phyloP scores from a whole-genome alignment of 2,888 invertebrate species.

The Eupithecia subumbrata region DNA sequence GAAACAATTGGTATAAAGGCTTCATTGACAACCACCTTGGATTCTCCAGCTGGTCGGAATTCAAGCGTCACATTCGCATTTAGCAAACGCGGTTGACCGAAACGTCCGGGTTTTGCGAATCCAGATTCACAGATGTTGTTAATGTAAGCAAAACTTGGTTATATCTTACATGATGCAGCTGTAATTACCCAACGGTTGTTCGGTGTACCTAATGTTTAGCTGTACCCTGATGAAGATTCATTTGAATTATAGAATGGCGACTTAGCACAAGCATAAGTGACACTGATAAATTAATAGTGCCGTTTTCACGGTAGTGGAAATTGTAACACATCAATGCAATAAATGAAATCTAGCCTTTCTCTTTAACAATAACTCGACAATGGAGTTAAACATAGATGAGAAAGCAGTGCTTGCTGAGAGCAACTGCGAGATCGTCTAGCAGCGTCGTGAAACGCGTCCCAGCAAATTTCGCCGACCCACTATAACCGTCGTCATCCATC shows the following conservation, averaged over 20 bases:
- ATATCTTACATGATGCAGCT: conserved; percentile 20
- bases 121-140: conserved; percentile 38
- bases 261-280: not conserved
- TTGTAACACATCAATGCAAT: conserved; percentile 12
- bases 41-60: conserved; percentile 51
- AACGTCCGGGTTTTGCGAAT: conserved; percentile 42
- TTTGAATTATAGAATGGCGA: not conserved
- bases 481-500: conserved; percentile 50
- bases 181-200: not conserved
- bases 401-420: conserved; percentile 64
- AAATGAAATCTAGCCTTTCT: conserved; percentile 48
- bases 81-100: conserved; percentile 56
- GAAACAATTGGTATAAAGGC: conserved; percentile 63
- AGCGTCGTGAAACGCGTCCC: conserved; percentile 57
- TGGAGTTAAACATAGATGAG: conserved; percentile 60
- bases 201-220: not conserved
- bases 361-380: conserved; percentile 59
- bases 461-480: conserved; percentile 70
- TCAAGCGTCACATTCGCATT: conserved; percentile 44
- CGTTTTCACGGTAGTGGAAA: not conserved
- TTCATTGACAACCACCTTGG: conserved; percentile 61
- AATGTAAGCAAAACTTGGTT: conserved; percentile 30
- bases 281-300: not conserved
- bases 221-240: not conserved
- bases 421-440: conserved; percentile 52